These are phyloP conservation scores for Drosophila multiciliata DNA, from an alignment of 2,888 invertebrate genomes.

Conservation along the genomic window DNA sequence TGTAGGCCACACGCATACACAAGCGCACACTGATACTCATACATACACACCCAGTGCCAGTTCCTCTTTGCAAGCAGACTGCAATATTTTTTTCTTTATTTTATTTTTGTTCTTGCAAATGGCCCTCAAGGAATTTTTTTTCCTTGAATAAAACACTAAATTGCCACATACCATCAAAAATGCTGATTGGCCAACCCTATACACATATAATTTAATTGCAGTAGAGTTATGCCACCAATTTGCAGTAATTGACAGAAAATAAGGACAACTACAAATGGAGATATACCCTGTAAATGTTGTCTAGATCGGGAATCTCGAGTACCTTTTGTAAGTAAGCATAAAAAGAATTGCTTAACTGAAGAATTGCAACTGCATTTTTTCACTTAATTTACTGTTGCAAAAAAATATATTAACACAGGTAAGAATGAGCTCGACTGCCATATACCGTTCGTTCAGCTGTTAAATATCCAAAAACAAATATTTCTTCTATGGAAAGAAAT, in stretches of 20 bases:
- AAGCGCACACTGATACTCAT: background rate
- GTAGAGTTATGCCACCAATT: background rate
- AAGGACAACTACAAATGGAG: background rate
- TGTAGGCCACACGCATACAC: conserved; percentile 69
- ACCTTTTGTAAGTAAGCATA: background rate
- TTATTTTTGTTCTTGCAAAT: conserved; percentile 21
- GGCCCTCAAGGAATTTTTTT: conserved; percentile 57
- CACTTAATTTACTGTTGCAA: background rate
- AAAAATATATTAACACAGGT: background rate
- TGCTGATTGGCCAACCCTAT: conserved; percentile 6
- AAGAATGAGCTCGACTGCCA: background rate
- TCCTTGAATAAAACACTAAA: conserved; percentile 33
- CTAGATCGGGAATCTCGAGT: background rate
- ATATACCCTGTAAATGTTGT: background rate
- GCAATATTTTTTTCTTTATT: conserved; percentile 28
- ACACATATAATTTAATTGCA: background rate
- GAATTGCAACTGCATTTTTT: background rate
- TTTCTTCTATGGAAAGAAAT: background rate
- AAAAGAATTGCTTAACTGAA: background rate
- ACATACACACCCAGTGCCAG: conserved; percentile 22
- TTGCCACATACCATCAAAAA: conserved; percentile 1
- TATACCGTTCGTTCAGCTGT: background rate
- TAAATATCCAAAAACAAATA: background rate
- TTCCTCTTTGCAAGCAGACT: conserved; percentile 13
- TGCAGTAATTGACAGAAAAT: background rate